phyloP scores from a whole-genome alignment of 2,113 vertebrate genomes.

The Halcyon malimbica region DNA sequence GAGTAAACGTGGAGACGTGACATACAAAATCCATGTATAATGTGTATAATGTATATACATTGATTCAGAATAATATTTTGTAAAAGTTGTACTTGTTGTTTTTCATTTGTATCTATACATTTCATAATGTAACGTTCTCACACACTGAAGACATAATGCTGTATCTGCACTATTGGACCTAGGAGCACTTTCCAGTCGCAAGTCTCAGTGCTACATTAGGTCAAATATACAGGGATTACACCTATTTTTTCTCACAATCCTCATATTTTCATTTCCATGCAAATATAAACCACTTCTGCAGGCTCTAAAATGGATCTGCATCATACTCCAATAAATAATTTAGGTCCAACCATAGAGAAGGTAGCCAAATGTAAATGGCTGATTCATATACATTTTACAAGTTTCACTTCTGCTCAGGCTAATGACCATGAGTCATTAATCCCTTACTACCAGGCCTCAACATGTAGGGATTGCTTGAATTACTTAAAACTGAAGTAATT shows the following conservation, averaged over 20 bases:
- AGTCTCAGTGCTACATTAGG: background rate
- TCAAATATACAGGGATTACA: background rate
- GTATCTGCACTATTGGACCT: background rate
- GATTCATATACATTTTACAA: background rate
- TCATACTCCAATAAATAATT: background rate
- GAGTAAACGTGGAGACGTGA: background rate
- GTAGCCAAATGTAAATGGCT: background rate
- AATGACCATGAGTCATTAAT: background rate
- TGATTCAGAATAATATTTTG: conserved; percentile 12
- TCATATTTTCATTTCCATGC: background rate
- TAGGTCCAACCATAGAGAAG: background rate
- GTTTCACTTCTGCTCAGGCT: background rate
- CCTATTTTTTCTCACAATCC: background rate
- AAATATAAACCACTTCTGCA: background rate
- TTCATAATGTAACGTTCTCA: background rate
- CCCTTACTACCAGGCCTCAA: background rate
- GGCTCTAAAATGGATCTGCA: background rate
- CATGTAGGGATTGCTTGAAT: background rate
- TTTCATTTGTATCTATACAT: background rate
- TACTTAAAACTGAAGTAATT: background rate
- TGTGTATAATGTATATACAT: conserved; percentile 32
- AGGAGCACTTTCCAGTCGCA: background rate
- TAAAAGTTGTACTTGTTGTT: background rate
- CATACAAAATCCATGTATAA: background rate
- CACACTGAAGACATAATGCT: background rate